Conservation (phyloP, 2,888 invertebrate genomes). For the Epirrhoe tristata region DNA sequence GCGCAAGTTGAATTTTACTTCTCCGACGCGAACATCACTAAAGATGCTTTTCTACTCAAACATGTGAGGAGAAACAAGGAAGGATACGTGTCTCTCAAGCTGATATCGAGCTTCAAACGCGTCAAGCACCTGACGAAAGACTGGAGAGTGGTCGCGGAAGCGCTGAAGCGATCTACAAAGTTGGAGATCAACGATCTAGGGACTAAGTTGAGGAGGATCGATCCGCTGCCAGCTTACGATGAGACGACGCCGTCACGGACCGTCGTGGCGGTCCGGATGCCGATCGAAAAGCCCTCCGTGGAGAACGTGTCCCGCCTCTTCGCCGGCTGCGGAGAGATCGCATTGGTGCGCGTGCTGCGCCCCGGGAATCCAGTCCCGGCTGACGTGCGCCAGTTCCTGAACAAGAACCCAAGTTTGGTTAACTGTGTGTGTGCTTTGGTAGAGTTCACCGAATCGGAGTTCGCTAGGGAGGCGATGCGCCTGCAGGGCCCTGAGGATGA, state of each 20-base stretch:
- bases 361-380: slow-evolving; percentile 96
- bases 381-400: slow-evolving; percentile 95
- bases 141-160: slow-evolving; percentile 96
- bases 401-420: slow-evolving; percentile 95
- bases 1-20: slow-evolving; percentile 98
- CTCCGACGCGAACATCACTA: slow-evolving; percentile 97
- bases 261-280: slow-evolving; percentile 94
- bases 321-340: slow-evolving; percentile 95
- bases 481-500: slow-evolving; percentile 85
- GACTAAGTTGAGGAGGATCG: slow-evolving; percentile 94
- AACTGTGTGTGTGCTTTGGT: slow-evolving; percentile 95
- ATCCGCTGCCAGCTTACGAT: slow-evolving; percentile 94
- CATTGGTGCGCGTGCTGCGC: slow-evolving; percentile 93
- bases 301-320: slow-evolving; percentile 97
- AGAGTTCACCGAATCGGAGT: slow-evolving; percentile 95
- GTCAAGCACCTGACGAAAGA: slow-evolving; percentile 97
- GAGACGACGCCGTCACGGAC: slow-evolving; percentile 97
- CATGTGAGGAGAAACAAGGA: slow-evolving; percentile 98
- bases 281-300: slow-evolving; percentile 93
- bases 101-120: slow-evolving; percentile 97
- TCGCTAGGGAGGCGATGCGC: slow-evolving; percentile 92
- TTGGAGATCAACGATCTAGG: slow-evolving; percentile 96
- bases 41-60: slow-evolving; percentile 97
- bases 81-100: slow-evolving; percentile 96
- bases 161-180: slow-evolving; percentile 90